phyloP scores from a whole-genome alignment of 2,888 invertebrate genomes.

The Andricus quercusramuli region DNA sequence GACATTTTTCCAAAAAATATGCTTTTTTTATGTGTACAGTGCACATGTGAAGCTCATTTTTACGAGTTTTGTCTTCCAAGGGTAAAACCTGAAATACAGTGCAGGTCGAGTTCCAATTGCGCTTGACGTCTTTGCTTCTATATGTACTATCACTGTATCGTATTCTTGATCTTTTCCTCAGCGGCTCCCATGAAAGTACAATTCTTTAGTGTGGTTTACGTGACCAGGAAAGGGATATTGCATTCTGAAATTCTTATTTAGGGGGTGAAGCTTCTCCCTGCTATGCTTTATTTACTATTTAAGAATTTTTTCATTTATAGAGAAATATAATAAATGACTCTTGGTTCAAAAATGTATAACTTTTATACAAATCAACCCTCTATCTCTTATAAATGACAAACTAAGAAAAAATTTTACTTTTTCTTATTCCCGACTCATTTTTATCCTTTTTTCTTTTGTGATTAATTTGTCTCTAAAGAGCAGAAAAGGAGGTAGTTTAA shows the following conservation, averaged over 20 bases:
- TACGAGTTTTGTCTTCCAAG: slow-evolving; percentile 8
- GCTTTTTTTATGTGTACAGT: not conserved
- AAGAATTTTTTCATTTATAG: no score
- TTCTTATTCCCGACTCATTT: no score
- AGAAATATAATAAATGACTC: not conserved
- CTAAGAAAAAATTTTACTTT: no score
- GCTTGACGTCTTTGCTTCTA: not conserved
- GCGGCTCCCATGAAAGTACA: slow-evolving; percentile 25
- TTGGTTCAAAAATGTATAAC: no score
- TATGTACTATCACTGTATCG: slow-evolving; percentile 20
- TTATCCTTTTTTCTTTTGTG: no score
- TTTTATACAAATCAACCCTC: no score
- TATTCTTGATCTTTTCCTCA: slow-evolving; percentile 10
- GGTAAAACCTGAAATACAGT: slow-evolving; percentile 21
- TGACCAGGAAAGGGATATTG: slow-evolving; percentile 6
- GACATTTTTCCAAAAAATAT: no score
- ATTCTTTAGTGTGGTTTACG: slow-evolving; percentile 13
- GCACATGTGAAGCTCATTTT: not conserved
- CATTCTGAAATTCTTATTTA: not conserved
- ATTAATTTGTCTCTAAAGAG: no score
- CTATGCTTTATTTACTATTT: not conserved
- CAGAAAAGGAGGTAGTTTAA: no score
- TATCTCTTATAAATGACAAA: no score
- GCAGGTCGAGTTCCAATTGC: slow-evolving; percentile 29
- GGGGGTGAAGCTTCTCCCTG: not conserved